Percentiles rank a stretch among this genome's conserved stretches.
Conservation (phyloP, 2,113 vertebrate genomes). For the Cryptomyrus ogoouensis region DNA sequence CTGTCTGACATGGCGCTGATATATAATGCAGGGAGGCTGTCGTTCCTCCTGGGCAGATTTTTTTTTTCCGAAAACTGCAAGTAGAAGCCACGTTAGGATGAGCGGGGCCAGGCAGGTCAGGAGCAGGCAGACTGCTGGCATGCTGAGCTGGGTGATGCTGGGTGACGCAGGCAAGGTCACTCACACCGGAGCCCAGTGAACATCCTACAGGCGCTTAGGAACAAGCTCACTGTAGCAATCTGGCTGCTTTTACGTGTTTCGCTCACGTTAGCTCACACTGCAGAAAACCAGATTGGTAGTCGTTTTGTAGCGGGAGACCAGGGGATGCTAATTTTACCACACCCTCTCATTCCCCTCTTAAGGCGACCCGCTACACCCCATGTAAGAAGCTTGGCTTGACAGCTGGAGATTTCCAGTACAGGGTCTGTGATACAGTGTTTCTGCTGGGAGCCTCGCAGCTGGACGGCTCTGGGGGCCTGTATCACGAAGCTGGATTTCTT, state of each 20-base stretch:
- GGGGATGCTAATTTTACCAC: not conserved
- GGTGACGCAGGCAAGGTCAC: not conserved
- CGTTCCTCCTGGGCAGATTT: conserved; percentile 37
- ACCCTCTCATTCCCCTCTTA: not conserved
- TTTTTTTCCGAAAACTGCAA: conserved; percentile 32
- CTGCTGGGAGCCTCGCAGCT: not conserved
- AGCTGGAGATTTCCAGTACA: not conserved
- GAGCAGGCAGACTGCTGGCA: not conserved
- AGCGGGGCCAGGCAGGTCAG: not conserved
- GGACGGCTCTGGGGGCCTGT: not conserved
- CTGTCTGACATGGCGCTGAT: conserved; percentile 36
- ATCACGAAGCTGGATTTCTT: not conserved
- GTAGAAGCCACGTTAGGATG: conserved; percentile 29
- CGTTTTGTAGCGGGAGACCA: not conserved
- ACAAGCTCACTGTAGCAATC: no score
- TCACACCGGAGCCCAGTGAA: not conserved
- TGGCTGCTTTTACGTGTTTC: not conserved
- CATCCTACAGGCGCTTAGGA: not conserved
- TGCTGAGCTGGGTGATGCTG: not conserved
- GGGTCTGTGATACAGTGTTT: not conserved
- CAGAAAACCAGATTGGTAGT: not conserved
- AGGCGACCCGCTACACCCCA: not conserved
- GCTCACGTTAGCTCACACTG: not conserved
- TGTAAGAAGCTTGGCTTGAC: not conserved
- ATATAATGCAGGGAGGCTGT: conserved; percentile 38